Conservation (phyloP, 2,797 vertebrate species). For the Pristis pectinata region DNA sequence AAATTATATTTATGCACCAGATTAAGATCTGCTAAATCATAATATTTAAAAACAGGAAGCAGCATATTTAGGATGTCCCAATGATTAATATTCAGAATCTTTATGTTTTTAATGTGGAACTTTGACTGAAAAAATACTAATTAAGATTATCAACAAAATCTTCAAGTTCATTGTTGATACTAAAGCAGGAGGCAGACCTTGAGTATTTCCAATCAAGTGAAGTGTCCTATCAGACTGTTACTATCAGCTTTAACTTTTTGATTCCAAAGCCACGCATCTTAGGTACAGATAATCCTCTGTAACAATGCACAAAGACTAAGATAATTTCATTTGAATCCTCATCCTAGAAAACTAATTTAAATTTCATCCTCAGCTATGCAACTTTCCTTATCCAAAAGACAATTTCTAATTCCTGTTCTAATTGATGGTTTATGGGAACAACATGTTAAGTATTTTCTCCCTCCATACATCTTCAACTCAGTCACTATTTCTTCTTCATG, state of each 20-base stretch:
- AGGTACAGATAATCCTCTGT: too few species aligned
- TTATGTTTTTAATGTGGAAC: not conserved
- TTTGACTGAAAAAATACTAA: not conserved
- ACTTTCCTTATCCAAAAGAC: too few species aligned
- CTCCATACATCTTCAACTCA: too few species aligned
- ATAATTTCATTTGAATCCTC: too few species aligned
- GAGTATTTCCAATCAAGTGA: not conserved
- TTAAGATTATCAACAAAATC: not conserved
- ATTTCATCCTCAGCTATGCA: too few species aligned
- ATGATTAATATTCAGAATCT: not conserved
- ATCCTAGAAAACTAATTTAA: too few species aligned
- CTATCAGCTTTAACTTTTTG: not conserved
- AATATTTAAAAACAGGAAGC: not conserved
- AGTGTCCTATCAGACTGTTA: not conserved
- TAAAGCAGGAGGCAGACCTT: not conserved
- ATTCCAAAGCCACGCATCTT: not conserved
- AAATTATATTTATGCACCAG: not conserved
- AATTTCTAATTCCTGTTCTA: too few species aligned
- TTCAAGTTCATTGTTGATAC: not conserved
- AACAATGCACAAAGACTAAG: too few species aligned
- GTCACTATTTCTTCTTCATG: too few species aligned
- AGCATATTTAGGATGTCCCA: not conserved
- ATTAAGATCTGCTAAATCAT: not conserved
- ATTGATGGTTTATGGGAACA: too few species aligned
- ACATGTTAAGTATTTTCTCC: too few species aligned